These are phyloP conservation scores for Aphelinus certus DNA, from an alignment of 1,140 invertebrate species.

Conservation along the genomic window DNA sequence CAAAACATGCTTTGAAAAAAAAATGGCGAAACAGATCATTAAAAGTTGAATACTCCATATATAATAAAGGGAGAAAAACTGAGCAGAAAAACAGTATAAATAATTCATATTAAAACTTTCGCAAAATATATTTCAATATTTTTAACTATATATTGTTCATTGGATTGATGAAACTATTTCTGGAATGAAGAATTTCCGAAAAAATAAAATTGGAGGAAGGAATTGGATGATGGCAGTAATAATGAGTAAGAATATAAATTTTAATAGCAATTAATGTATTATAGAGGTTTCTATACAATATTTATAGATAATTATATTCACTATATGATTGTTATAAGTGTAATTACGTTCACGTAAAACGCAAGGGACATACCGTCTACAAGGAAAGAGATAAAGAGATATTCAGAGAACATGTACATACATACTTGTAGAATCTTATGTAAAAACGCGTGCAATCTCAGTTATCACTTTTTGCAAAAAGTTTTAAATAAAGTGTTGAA, in stretches of 20 bases:
- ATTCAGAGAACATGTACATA: slow-evolving; percentile 54
- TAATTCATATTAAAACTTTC: too few relatives aligned
- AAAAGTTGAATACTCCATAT: too few relatives aligned
- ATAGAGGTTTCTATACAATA: slow-evolving; percentile 65
- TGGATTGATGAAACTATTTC: neutral
- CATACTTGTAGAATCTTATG: slow-evolving; percentile 43
- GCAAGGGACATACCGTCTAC: slow-evolving; percentile 49
- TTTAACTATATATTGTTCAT: too few relatives aligned
- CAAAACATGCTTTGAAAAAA: too few relatives aligned
- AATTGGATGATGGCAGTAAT: neutral
- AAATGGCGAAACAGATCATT: too few relatives aligned
- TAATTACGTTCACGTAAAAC: slow-evolving; percentile 57
- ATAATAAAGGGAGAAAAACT: too few relatives aligned
- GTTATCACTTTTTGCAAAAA: slow-evolving; percentile 37
- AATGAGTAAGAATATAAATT: slow-evolving; percentile 40
- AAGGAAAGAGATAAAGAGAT: slow-evolving; percentile 52
- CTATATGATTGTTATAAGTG: slow-evolving; percentile 59
- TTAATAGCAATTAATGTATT: slow-evolving; percentile 64
- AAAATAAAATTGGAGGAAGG: neutral
- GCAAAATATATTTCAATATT: too few relatives aligned
- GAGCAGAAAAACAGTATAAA: too few relatives aligned
- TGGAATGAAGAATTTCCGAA: slow-evolving; percentile 10
- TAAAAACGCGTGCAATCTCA: slow-evolving; percentile 40
- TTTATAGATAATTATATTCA: slow-evolving; percentile 63
- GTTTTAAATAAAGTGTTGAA: slow-evolving; percentile 31